Conservation (phyloP, 2,113 vertebrate genomes). For the Pluvialis apricaria region DNA sequence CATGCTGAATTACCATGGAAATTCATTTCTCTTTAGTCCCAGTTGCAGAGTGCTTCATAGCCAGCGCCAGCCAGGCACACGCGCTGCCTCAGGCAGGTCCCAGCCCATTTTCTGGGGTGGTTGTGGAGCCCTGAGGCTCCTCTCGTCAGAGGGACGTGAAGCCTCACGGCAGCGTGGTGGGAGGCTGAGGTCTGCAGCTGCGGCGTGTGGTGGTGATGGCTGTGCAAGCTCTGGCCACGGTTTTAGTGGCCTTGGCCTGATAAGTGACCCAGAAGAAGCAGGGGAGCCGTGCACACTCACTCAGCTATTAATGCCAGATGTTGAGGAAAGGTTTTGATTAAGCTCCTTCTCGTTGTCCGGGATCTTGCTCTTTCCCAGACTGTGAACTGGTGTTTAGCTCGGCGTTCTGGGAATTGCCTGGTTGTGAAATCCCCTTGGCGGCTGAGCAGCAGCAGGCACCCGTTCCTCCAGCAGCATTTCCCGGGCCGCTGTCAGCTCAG, state of each 20-base stretch:
- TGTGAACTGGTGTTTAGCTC: not conserved
- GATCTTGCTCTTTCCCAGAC: conserved; percentile 2
- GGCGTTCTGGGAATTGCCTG: not conserved
- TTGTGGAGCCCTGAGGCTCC: not conserved
- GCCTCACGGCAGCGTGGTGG: not conserved
- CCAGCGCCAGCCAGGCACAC: not conserved
- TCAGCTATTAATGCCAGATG: conserved; percentile 57
- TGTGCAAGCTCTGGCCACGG: not conserved
- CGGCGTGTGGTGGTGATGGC: not conserved
- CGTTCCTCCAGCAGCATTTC: not conserved
- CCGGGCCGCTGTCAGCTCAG: not conserved
- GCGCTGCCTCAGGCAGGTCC: not conserved
- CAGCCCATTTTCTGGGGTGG: not conserved
- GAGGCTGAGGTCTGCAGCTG: not conserved
- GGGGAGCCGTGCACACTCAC: not conserved
- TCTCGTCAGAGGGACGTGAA: not conserved
- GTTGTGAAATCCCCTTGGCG: not conserved
- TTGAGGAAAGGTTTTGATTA: conserved; percentile 33
- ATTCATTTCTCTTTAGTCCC: not conserved
- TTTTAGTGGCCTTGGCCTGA: not conserved
- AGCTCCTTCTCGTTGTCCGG: not conserved
- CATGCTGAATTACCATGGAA: not conserved
- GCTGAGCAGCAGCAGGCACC: not conserved
- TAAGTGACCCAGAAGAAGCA: not conserved
- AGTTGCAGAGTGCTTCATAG: not conserved